Conservation (phyloP, 23 tunicate species). For the Ciona savignyi region DNA sequence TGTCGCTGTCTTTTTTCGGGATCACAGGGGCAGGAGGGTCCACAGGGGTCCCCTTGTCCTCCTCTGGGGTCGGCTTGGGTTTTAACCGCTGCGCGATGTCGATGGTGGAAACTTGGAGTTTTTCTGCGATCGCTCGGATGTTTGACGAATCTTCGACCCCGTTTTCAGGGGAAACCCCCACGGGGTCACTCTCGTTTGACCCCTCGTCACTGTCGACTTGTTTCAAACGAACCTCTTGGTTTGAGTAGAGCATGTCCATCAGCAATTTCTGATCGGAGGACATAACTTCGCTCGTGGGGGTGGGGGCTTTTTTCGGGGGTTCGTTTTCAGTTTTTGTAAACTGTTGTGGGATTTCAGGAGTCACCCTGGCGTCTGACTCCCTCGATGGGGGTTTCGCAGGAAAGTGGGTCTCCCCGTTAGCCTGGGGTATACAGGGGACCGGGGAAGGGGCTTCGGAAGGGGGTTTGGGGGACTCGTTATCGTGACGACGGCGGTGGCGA, state of each 20-base stretch:
- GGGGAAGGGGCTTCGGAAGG: constrained; percentile 3
- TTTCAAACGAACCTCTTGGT: constrained; percentile 65
- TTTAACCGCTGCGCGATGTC: constrained; percentile 14
- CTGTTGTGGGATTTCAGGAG: no score
- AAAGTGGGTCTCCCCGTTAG: constrained; percentile 44
- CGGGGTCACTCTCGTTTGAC: constrained; percentile 37
- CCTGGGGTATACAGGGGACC: constrained; percentile 8
- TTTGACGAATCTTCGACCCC: neutral
- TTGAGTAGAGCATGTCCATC: constrained; percentile 91
- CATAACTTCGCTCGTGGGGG: constrained; percentile 30
- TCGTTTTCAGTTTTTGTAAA: neutral
- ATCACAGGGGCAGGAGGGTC: constrained; percentile 19
- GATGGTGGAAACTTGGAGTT: constrained; percentile 19
- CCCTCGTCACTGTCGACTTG: constrained; percentile 79
- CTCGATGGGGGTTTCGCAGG: constrained; percentile 6
- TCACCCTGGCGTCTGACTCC: neutral
- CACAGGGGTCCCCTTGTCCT: neutral
- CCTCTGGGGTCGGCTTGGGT: neutral
- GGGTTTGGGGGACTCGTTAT: constrained; percentile 8
- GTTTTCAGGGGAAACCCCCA: neutral
- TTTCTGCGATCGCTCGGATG: constrained; percentile 43
- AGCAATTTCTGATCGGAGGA: constrained; percentile 47
- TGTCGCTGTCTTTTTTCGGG: constrained; percentile 78
- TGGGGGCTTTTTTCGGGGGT: neutral
- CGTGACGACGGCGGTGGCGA: constrained; percentile 21